A percentile compares a stretch with the other conserved stretches of the same genome.
Conservation (phyloP, 2,888 invertebrate species). For the Elysia crispata region DNA sequence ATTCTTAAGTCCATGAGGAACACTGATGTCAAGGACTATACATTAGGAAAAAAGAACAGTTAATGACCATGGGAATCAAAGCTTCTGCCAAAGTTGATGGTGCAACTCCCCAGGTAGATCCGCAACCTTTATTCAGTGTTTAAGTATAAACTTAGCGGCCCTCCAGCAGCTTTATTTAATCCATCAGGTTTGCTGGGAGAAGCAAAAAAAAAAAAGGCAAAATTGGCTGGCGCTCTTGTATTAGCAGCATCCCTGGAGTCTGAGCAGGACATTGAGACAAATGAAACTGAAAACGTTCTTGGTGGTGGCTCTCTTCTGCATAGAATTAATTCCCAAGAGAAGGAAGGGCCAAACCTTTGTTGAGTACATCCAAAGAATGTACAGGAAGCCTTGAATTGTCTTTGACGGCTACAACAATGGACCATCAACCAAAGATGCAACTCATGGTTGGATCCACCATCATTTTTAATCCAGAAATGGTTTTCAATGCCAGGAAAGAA, state of each 20-base stretch:
- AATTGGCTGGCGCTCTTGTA: conserved; percentile 51
- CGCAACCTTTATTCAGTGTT: conserved; percentile 50
- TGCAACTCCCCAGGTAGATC: conserved; percentile 47
- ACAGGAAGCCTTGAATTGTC: conserved; percentile 48
- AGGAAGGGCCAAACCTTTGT: conserved; percentile 40
- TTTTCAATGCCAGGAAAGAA: conserved; percentile 1
- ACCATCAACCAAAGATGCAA: conserved; percentile 51
- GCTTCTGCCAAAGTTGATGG: conserved; percentile 36
- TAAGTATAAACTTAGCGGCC: conserved; percentile 46
- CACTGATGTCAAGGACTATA: conserved; percentile 24
- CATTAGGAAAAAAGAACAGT: conserved; percentile 49
- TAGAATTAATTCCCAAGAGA: conserved; percentile 45
- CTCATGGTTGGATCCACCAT: conserved; percentile 38
- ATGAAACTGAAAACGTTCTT: conserved; percentile 36
- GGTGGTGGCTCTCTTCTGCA: conserved; percentile 49
- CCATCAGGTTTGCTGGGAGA: conserved; percentile 34
- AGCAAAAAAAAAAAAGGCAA: conserved; percentile 49
- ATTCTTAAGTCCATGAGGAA: conserved; percentile 50
- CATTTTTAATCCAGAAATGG: not conserved
- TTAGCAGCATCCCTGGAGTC: not conserved
- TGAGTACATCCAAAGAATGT: conserved; percentile 35
- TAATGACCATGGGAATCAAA: conserved; percentile 45
- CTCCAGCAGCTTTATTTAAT: conserved; percentile 53
- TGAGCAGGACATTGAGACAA: not conserved
- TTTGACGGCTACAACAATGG: conserved; percentile 54